Conservation (phyloP, 2,888 invertebrate genomes). For the Leucozona laternaria region DNA sequence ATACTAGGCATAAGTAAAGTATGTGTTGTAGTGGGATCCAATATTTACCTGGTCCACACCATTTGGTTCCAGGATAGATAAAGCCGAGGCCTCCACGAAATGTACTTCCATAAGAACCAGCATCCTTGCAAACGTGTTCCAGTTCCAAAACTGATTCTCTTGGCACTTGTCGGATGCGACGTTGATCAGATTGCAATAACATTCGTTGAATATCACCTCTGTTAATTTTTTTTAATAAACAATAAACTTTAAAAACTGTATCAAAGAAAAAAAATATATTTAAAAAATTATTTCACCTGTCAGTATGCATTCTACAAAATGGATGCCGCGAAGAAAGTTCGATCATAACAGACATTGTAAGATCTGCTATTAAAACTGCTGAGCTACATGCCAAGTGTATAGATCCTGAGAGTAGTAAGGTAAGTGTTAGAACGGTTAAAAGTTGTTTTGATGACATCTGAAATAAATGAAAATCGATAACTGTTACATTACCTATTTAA, state of each 20-base stretch:
- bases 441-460: constrained; percentile 62
- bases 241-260: constrained; percentile 14
- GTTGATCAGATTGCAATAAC: constrained; percentile 86
- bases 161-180: constrained; percentile 86
- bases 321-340: constrained; percentile 86
- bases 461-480: constrained; percentile 32
- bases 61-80: constrained; percentile 89
- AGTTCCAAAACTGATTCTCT: constrained; percentile 86
- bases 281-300: constrained; percentile 83
- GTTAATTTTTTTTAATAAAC: not conserved
- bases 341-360: constrained; percentile 87
- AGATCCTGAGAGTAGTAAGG: constrained; percentile 49
- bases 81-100: constrained; percentile 84
- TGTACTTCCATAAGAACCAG: constrained; percentile 81
- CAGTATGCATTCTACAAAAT: constrained; percentile 86
- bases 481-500: too few species aligned
- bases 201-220: constrained; percentile 86
- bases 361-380: constrained; percentile 86
- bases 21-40: too few species aligned
- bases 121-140: constrained; percentile 85
- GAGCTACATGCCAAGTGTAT: constrained; percentile 77
- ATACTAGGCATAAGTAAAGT: too few species aligned
- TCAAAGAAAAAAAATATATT: constrained; percentile 18
- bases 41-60: constrained; percentile 88
- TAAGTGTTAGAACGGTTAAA: constrained; percentile 19